Percentiles rank a stretch among this genome's conserved stretches.
phyloP scores from a whole-genome alignment of 2,888 invertebrate species.

The Trissolcus brochymenae region DNA sequence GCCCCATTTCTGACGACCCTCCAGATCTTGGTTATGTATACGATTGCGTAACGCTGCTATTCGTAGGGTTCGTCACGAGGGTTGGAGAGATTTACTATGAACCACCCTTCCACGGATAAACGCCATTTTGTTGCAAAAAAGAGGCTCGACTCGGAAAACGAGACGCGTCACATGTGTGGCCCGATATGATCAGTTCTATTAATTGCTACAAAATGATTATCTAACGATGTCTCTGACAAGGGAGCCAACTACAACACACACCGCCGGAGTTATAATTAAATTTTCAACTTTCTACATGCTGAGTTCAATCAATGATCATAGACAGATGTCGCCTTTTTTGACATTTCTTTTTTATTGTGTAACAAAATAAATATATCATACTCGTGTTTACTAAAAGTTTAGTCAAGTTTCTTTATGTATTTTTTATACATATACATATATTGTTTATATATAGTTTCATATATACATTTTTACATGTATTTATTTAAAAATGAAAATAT shows the following conservation, averaged over 20 bases:
- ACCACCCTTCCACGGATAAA: conserved; percentile 66
- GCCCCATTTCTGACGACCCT: conserved; percentile 68
- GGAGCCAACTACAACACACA: conserved; percentile 30
- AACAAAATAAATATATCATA: not conserved
- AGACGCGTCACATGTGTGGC: conserved; percentile 43
- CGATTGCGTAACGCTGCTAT: conserved; percentile 73
- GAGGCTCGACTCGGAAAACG: conserved; percentile 44
- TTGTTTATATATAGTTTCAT: too few species aligned
- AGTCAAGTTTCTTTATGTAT: too few species aligned
- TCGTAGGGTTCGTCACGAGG: conserved; percentile 66
- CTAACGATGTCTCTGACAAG: conserved; percentile 36
- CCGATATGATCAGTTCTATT: conserved; percentile 58
- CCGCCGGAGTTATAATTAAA: conserved; percentile 32
- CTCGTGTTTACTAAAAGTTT: too few species aligned
- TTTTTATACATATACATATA: too few species aligned
- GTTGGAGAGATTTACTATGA: conserved; percentile 66
- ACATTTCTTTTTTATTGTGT: not conserved
- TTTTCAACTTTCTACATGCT: not conserved
- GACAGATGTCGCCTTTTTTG: not conserved
- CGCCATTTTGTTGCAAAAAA: conserved; percentile 71
- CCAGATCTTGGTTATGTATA: conserved; percentile 72
- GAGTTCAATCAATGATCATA: not conserved
- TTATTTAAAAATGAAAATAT: too few species aligned
- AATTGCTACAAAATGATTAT: conserved; percentile 54
- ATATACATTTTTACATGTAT: too few species aligned